Conservation (phyloP, 2,888 invertebrate species). For the Drosophila helvetica region DNA sequence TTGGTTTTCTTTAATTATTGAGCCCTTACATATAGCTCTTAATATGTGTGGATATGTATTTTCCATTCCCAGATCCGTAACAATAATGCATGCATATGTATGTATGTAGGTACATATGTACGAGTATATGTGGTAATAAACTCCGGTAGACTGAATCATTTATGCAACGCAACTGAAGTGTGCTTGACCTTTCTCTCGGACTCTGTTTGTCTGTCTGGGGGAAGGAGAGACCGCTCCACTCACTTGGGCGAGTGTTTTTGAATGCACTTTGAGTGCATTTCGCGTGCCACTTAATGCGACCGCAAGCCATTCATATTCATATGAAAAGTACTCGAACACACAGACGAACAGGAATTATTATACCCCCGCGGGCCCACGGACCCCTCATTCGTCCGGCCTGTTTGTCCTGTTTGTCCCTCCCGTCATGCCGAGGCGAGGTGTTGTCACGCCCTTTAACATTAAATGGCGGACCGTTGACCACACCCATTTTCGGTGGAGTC, state of each 20-base stretch:
- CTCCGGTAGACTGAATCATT: background rate
- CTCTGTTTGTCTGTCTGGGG: slow-evolving; percentile 17
- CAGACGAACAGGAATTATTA: slow-evolving; percentile 51
- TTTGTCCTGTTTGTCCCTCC: background rate
- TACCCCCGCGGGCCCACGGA: background rate
- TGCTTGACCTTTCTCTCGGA: slow-evolving; percentile 7
- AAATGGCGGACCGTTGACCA: slow-evolving; percentile 7
- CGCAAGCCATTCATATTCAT: slow-evolving; percentile 78
- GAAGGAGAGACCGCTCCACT: background rate
- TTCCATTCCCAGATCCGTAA: background rate
- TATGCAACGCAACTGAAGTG: background rate
- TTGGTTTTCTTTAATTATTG: no score
- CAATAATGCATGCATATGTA: background rate
- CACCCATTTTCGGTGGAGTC: slow-evolving; percentile 24
- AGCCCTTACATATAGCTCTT: no score
- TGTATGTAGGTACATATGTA: no score
- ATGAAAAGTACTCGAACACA: slow-evolving; percentile 69
- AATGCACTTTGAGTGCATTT: slow-evolving; percentile 46
- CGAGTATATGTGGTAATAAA: background rate
- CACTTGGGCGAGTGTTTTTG: slow-evolving; percentile 40
- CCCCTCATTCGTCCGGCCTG: slow-evolving; percentile 19
- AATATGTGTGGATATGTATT: background rate
- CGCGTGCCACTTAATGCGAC: slow-evolving; percentile 70
- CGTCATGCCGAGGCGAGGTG: slow-evolving; percentile 43
- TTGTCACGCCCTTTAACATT: slow-evolving; percentile 67